Base-by-base conservation (phyloP, 1,140 invertebrate species). In the Aphaenogaster ashmeadi region DNA sequence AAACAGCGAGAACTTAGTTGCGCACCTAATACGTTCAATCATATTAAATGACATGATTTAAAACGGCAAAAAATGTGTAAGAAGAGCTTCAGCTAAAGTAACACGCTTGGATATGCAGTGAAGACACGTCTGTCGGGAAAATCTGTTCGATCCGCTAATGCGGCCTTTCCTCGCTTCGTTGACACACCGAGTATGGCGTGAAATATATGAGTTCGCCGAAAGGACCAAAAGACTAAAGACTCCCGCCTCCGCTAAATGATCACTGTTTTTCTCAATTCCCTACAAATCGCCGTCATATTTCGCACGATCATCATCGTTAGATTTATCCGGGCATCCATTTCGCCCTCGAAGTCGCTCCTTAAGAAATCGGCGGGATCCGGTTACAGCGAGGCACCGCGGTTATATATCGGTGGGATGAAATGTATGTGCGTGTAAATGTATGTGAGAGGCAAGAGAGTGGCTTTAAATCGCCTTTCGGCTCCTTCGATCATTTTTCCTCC, bases 401-500 rank as follows among this genome's bases (percentile, higher is more conserved):
- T 60, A 74, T 74, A 74, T 38, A 75, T 84, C 44, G 80, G 21
- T 36, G 54, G 27, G 4, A 44, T 11, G 33, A 58, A 15, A 54
- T 11, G n/a, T 50, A 44, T 36, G 9, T 36, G 54, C 2, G 11
- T 21, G 38, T 47, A 15, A 18, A 50, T 81, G 9, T 41, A n/a
- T 18, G 47, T 41, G 44, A 11, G 50, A 18, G 8, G 18, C 52
- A 47, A 2, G 27, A 74, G 62, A 84, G 54, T 84, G 69, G 67
- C 69, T 84, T 84, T 84, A 75, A 74, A 84, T 84, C 69, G 54
- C 33, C 54, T 62, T 62, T 84, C 69, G 41, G 41, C 44, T 74
- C 54, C n/a, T 84, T 62, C 80, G 27, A 84, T 84, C 67, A 84
- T 84, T 84, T 74, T 58, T 74, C 27, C 27, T 56, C 27, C 38